Base-by-base conservation (phyloP, 2,888 invertebrate species). In the Nephrotoma guestfalica region DNA sequence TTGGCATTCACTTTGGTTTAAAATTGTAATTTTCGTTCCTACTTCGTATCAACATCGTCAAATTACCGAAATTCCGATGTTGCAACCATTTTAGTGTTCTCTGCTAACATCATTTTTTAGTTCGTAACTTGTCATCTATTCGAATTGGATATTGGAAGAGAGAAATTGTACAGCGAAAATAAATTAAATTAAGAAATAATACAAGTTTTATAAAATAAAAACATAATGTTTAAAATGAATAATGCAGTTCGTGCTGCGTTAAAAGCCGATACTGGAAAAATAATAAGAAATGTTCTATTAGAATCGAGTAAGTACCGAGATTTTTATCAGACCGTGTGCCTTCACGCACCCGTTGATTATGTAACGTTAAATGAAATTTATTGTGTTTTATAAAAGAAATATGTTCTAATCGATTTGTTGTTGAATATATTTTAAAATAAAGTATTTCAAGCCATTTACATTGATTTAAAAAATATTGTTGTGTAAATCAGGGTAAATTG, bases 231-330 rank as follows among this genome's bases (percentile, higher is more conserved):
- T 47, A 40, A 47, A 15, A 51, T 87, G 41, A 86, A 86, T 86
- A 86, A 9, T 41, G 86, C 86, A 83, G 86, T 86, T 41, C 71
- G 86, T 42, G 42, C 86, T 47, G 86, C 83, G 15, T 15, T 45
- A 15, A 86, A 86, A 45, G 71, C 86, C 13, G 86, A 86, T 11
- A 71, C 71, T 15, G 86, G 86, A 41, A 86, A 86, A 47, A 85
- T 85, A 41, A 85, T 85, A 15, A 85, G 42, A 15, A 85, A 30
- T 85, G 85, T 85, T 15, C 42, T 85, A 85, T 86, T 41, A 15
- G 41, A 43, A 83, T 45, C 42, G 18, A 86, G 71, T 71, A 43
- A 86, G 41, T 42, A 71, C 11, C 47, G 4, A 45, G 15, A 30
- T 30, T 47, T 86, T 43, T 43, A 18, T 18, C n/a, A 57, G 51